Base-by-base conservation (phyloP, 2,113 vertebrate genomes). In the Balaeniceps rex region DNA sequence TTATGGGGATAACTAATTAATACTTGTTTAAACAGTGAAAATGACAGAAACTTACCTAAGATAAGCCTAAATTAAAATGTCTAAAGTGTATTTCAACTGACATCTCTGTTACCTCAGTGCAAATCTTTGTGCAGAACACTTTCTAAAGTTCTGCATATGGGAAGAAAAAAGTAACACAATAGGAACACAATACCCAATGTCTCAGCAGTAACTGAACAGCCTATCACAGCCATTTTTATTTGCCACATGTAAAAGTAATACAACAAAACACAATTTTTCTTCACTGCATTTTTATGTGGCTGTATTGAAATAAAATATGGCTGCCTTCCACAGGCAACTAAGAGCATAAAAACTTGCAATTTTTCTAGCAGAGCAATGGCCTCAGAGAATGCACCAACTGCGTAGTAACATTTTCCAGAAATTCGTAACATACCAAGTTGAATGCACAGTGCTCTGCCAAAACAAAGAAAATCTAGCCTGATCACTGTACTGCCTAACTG, bases 251-350 rank as follows among this genome's bases (percentile, higher is more conserved):
- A 88, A 70, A 92, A 89, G 31, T n/a, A 91, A 0, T n/a, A 90
- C 1, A 34, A 87, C 51, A 93, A 82, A 92, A 28, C 49, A n/a
- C 26, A 28, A 17, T 68, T 93, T 87, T 87, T 87, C 52, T 87
- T 82, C 36, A 71, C 34, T 69, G 52, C 42, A 69, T 79, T 89
- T 89, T 94, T 64, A 87, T 82, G 65, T 72, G 47, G 69, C 33
- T 93, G 57, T 76, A 84, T 8, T 94, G 87, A 96, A 96, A 93
- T n/a, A 86, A 95, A 88, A 83, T 65, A 90, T 17, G 31, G 61
- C 78, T 83, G 34, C 34, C 51, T 90, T 94, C 70, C 90, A 85
- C 4, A 83, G 3, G 16, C 74, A 90, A 75, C 52, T 25, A 79
- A 65, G 87, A 92, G 68, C 63, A 72, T 52, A 79, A 85, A 85